Evolutionary conservation across 2,797 vertebrate genomes (phyloP).

Genomic region (Rhinella marina): DNA sequence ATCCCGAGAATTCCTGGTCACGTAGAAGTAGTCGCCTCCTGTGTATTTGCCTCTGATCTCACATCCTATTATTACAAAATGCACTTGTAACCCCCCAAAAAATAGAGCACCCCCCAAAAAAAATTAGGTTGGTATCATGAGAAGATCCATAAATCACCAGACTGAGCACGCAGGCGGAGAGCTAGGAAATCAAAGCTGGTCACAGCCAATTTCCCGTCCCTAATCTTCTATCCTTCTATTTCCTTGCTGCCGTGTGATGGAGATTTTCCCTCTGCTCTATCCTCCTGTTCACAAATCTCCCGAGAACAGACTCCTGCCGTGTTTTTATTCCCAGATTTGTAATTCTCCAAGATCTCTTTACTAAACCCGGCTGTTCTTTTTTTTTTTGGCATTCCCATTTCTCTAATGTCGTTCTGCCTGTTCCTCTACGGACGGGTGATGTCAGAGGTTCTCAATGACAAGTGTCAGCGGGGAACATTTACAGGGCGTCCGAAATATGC

Average conservation of each 20-base stretch:
- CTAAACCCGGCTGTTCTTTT: slow-evolving; percentile 56
- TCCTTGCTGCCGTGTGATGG: slow-evolving; percentile 51
- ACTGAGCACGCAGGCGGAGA: slow-evolving; percentile 15
- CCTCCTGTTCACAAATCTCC: slow-evolving; percentile 62
- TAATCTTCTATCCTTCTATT: slow-evolving; percentile 60
- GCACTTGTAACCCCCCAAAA: slow-evolving; percentile 3
- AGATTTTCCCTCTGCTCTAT: slow-evolving; percentile 49
- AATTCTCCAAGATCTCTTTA: slow-evolving; percentile 61
- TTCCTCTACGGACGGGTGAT: slow-evolving; percentile 31
- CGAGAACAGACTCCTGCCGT: slow-evolving; percentile 55
- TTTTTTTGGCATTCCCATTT: slow-evolving; percentile 29
- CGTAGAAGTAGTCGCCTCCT: slow-evolving; percentile 17
- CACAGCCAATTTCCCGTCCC: slow-evolving; percentile 57
- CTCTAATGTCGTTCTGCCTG: slow-evolving; percentile 1
- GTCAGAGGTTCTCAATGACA: slow-evolving; percentile 1
- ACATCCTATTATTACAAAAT: slow-evolving; percentile 8
- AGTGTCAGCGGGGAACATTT: slow-evolving; percentile 9
- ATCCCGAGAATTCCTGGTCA: slow-evolving; percentile 1
- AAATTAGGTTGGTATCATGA: neutral
- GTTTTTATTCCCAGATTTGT: slow-evolving; percentile 62
- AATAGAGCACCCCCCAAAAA: neutral
- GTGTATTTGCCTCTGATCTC: slow-evolving; percentile 4
- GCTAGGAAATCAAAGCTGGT: slow-evolving; percentile 55
- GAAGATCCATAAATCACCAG: slow-evolving; percentile 23
- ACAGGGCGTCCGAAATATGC: slow-evolving; percentile 24